These are phyloP conservation scores for Pammene fasciana DNA, from an alignment of 2,888 invertebrate genomes.

Conservation along the genomic window DNA sequence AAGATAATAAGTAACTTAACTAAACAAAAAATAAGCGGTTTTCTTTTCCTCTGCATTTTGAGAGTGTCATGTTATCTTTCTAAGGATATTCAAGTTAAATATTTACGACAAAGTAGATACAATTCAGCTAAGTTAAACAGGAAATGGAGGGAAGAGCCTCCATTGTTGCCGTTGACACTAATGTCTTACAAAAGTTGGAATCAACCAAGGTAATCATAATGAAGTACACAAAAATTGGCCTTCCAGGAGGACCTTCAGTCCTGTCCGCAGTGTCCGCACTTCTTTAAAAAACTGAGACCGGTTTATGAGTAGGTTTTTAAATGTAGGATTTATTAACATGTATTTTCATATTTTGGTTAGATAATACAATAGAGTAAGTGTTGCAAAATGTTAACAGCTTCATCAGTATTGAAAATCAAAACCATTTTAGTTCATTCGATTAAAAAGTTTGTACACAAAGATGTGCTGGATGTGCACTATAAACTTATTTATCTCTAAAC, in stretches of 20 bases:
- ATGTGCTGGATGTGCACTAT: background rate
- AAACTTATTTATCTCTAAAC: constrained; percentile 13
- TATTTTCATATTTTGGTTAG: no score
- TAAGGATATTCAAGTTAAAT: constrained; percentile 14
- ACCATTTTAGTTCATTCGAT: no score
- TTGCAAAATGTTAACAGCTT: no score
- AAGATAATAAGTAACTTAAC: no score
- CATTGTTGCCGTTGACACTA: constrained; percentile 1
- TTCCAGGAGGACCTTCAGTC: no score
- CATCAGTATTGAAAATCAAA: no score
- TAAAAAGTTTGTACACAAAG: background rate
- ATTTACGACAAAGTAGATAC: constrained; percentile 23
- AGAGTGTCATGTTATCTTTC: background rate
- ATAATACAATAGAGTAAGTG: no score
- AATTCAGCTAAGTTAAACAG: constrained; percentile 22
- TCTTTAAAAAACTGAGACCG: no score
- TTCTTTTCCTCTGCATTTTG: background rate
- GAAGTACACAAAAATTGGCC: background rate
- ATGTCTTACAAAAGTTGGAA: constrained; percentile 3
- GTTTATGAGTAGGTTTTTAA: no score
- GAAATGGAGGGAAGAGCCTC: constrained; percentile 2
- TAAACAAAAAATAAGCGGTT: no score
- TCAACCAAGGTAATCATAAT: background rate
- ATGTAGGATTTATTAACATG: no score
- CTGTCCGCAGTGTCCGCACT: no score